Base-by-base conservation (phyloP, 2,888 invertebrate species). In the Drosophila anomalata region DNA sequence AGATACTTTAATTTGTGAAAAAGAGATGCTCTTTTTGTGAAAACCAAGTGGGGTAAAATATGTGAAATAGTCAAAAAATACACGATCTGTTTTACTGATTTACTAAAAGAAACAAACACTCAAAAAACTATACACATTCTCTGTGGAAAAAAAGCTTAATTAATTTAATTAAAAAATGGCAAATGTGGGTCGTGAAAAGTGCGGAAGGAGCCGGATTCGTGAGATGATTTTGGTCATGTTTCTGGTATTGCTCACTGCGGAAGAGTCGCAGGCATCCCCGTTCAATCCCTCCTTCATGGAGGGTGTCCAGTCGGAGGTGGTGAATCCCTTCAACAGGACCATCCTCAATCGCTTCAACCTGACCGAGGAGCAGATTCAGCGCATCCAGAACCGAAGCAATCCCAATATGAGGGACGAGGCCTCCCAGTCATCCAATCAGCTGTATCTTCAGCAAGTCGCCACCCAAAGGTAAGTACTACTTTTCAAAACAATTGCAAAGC, bases 321-420 rank as follows among this genome's bases (percentile, higher is more conserved):
- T 91, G 6, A 90, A 91, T 77, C 85, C 87, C 44, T 89, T 89
- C 17, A 91, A 91, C 67, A 85, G 89, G 56, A 85, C 87, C 20
- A 87, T 91, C 24, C 79, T 89, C 67, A 71, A 79, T 36, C 86
- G 86, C 60, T 91, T 91, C 72, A 91, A 91, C 79, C 72, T 91
- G 33, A 91, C 92, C 57, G 83, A 88, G 22, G 91, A 88, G 50
- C 87, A 91, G 66, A 79, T 91, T 55, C 87, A 79, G 42, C 84
- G 84, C 63, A 88, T 90, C 57, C 76, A 78, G 58, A 87, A 77
- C 58, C 85, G 87, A 51, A 76, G 74, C 36, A 89, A 81, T 60
- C 78, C 87, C 9, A 77, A 67, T 17, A 83, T 78, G 66, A 81
- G 88, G 57, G 88, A 89, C 42, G 79, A 87, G 7, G 73, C 87